Evolutionary conservation across 2,888 invertebrate genomes (phyloP).

Genomic region (Eupelmus urozonus): DNA sequence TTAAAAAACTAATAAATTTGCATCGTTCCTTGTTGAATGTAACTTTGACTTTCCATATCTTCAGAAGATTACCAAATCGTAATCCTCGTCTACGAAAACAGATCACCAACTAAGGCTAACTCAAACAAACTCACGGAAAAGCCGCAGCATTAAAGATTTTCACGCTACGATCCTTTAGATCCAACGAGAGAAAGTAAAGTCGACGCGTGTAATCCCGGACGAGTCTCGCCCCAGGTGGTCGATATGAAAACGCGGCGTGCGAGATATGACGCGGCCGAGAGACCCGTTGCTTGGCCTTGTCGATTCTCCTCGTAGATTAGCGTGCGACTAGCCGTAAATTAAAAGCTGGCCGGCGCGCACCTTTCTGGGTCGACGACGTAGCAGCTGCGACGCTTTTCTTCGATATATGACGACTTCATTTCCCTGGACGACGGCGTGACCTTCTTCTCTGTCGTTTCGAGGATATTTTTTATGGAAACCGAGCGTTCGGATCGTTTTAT

Average conservation of each 20-base stretch:
- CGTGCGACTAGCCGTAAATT: constrained; percentile 40
- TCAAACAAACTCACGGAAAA: too few relatives aligned
- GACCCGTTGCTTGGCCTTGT: constrained; percentile 50
- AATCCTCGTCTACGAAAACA: too few relatives aligned
- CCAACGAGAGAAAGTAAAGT: constrained; percentile 50
- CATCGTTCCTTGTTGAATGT: too few relatives aligned
- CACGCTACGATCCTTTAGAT: too few relatives aligned
- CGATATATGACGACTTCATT: constrained; percentile 37
- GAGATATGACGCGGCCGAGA: constrained; percentile 29
- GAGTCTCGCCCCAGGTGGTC: constrained; percentile 43
- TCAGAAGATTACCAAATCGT: too few relatives aligned
- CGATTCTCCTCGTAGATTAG: constrained; percentile 48
- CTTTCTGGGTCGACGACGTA: constrained; percentile 36
- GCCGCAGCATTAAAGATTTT: too few relatives aligned
- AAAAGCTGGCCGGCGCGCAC: constrained; percentile 30
- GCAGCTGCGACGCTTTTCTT: neutral
- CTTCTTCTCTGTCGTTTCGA: neutral
- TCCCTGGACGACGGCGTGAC: neutral
- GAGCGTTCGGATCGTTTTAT: too few relatives aligned
- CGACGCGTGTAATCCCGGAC: neutral
- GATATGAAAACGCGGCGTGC: constrained; percentile 48
- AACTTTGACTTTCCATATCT: too few relatives aligned
- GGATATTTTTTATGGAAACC: neutral
- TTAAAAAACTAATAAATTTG: too few relatives aligned
- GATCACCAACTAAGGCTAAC: too few relatives aligned